These are phyloP conservation scores for Luperina nickerlii DNA, from an alignment of 2,888 invertebrate genomes.

Conservation along the genomic window DNA sequence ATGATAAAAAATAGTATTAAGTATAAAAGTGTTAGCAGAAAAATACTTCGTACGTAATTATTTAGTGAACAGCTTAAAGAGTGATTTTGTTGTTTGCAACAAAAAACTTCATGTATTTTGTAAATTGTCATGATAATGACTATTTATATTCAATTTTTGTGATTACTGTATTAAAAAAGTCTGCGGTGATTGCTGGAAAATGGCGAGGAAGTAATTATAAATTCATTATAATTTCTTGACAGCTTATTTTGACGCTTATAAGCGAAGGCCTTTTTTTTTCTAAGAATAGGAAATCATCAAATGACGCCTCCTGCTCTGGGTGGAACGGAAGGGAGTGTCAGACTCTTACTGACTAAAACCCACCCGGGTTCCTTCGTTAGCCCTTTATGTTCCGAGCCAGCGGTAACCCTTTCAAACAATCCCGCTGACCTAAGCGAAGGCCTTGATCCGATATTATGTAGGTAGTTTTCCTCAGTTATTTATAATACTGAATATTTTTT, in stretches of 20 bases:
- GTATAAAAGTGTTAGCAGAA: not conserved
- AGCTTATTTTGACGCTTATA: conserved; percentile 13
- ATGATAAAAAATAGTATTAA: not conserved
- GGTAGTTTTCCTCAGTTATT: not conserved
- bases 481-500: not conserved
- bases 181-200: conserved; percentile 30
- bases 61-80: not conserved
- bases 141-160: conserved; percentile 42
- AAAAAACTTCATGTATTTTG: not conserved
- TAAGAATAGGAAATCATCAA: no score
- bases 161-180: conserved; percentile 30
- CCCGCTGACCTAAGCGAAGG: not conserved
- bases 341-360: no score
- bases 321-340: no score
- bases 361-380: no score
- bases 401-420: no score
- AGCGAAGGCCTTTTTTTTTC: not conserved
- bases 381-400: no score
- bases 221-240: conserved; percentile 30
- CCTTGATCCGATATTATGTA: not conserved
- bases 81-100: not conserved
- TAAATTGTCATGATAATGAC: conserved; percentile 19
- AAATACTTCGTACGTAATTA: not conserved
- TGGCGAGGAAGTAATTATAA: conserved; percentile 44
- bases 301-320: no score